Conservation (phyloP, 2,888 invertebrate species). For the Drosophila maculinotata region DNA sequence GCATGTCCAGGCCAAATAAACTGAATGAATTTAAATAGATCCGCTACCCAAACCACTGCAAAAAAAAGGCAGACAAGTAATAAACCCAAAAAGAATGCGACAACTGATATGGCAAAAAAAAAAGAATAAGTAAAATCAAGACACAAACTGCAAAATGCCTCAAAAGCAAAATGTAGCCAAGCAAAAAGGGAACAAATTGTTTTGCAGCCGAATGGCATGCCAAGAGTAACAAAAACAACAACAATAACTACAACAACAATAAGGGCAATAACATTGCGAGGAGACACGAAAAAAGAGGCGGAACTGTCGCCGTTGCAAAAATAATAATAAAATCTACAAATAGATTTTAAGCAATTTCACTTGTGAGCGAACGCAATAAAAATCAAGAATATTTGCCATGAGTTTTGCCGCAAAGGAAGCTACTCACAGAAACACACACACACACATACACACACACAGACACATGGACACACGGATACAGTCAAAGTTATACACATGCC, state of each 20-base stretch:
- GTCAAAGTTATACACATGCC: background rate
- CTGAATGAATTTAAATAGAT: constrained; percentile 68
- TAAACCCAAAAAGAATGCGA: constrained; percentile 75
- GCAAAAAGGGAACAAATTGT: constrained; percentile 59
- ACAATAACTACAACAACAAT: constrained; percentile 31
- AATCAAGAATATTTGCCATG: constrained; percentile 83
- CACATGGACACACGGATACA: background rate
- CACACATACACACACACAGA: constrained; percentile 12
- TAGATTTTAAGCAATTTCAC: constrained; percentile 82
- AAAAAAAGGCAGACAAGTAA: constrained; percentile 53
- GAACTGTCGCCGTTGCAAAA: constrained; percentile 58
- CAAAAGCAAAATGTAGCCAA: constrained; percentile 54
- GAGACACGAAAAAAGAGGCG: constrained; percentile 44
- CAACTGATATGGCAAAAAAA: constrained; percentile 30
- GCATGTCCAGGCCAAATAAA: constrained; percentile 75
- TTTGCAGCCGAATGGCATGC: constrained; percentile 58
- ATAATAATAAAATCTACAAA: constrained; percentile 72
- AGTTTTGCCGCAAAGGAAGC: constrained; percentile 73
- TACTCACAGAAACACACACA: constrained; percentile 24
- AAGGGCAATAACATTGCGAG: constrained; percentile 7
- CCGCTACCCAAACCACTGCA: constrained; percentile 20
- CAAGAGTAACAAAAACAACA: constrained; percentile 40
- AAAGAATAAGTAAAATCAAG: constrained; percentile 56
- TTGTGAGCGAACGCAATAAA: constrained; percentile 83
- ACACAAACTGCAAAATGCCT: constrained; percentile 63